Base-by-base conservation (phyloP, 2,113 vertebrate species). In the Clarias batrachus region DNA sequence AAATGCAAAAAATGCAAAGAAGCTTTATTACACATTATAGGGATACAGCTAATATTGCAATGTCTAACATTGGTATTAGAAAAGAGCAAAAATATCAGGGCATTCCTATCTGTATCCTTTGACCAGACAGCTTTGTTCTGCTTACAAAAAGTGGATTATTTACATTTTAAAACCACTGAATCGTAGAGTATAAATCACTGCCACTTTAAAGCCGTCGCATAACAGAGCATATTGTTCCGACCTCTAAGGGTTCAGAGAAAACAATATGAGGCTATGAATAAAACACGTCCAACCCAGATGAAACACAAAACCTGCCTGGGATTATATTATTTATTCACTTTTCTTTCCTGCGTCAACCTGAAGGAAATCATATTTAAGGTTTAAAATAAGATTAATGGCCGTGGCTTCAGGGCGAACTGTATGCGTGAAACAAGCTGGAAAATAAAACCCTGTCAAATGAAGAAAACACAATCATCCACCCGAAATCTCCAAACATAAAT, bases 391-490 rank as follows among this genome's bases (percentile, higher is more conserved):
- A 80, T 80, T 80, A 80, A 60, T 60, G 78, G 27, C 56, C 60
- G 17, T 33, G 56, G 56, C 56, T 59, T 80, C 17, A 59, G 78
- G 78, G 27, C 33, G 78, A 80, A 4, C 56, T 80, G 56, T 79
- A 27, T 33, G 27, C 0, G 4, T 33, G 60, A 60, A 19, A 60
- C 56, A 80, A 81, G 30, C 56, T 62, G n/a, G 19, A 81, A 62
- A 81, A 81, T 62, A 62, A 81, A 81, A 81, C 57, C 57, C 30
- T 81, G 78, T 81, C 78, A 81, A 79, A 81, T n/a, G 25, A 27
- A 77, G 13, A 27, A 77, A 77, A 54, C 52, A 27, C 52, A 56
- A 30, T n/a, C 25, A 41, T 19, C n/a, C 54, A 80, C 33, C 56
- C 9, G 2, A 80, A 41, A 19, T 37, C 11, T 16, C 57, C 62